These are phyloP conservation scores for Macaria notata DNA, from an alignment of 2,888 invertebrate species.

Conservation along the genomic window DNA sequence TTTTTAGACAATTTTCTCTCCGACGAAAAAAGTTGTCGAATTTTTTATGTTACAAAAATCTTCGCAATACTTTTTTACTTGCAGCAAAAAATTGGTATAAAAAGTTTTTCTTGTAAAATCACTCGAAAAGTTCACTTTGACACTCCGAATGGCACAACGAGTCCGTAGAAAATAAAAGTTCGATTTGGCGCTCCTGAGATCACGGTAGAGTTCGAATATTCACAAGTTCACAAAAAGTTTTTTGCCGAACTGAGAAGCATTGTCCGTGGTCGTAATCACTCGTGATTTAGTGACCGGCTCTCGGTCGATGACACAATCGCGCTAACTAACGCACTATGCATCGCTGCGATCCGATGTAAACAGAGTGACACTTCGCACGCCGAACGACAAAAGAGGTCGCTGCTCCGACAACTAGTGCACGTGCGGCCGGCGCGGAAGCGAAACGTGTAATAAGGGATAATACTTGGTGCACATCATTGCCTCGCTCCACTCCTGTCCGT, in stretches of 20 bases:
- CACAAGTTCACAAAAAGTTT: constrained; percentile 72
- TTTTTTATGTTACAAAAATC: constrained; percentile 10
- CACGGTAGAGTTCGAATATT: constrained; percentile 51
- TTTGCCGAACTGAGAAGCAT: constrained; percentile 59
- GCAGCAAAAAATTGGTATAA: constrained; percentile 33
- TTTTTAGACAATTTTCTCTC: constrained; percentile 13
- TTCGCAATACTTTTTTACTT: constrained; percentile 23
- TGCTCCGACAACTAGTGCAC: constrained; percentile 66
- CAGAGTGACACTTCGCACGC: constrained; percentile 71
- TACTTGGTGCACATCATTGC: constrained; percentile 80
- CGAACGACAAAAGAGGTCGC: constrained; percentile 72
- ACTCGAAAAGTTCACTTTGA: constrained; percentile 59
- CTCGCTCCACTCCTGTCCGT: constrained; percentile 59
- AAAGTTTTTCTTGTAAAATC: constrained; percentile 39
- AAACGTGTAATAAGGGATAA: constrained; percentile 80
- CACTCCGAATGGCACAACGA: constrained; percentile 49
- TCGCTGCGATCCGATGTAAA: constrained; percentile 72
- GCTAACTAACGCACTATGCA: constrained; percentile 74
- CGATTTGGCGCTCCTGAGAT: constrained; percentile 48
- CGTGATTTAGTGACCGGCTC: constrained; percentile 66
- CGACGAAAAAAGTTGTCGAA: constrained; percentile 9
- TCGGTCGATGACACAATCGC: constrained; percentile 76
- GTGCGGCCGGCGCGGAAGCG: constrained; percentile 74
- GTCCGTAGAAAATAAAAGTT: constrained; percentile 52
- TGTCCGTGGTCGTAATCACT: constrained; percentile 70